Evolutionary conservation across 2,797 vertebrate genomes (phyloP), one percentile per base, ranked within the genome.

Genomic region (Microctenopoma stevenorrisi): DNA sequence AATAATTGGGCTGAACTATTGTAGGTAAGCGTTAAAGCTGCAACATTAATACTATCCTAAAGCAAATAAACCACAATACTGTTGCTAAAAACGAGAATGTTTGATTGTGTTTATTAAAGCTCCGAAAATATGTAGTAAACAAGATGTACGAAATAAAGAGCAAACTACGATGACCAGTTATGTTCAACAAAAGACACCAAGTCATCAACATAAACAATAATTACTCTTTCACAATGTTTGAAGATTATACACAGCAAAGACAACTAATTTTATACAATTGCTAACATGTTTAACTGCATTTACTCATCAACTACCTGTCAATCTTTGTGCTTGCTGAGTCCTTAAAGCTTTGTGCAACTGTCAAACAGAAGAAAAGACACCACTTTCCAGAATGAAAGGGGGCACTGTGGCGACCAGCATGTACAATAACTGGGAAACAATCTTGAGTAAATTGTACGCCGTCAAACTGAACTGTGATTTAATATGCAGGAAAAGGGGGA

Each of bases 361-460:
- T 82, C 76, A 76, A 69, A 67, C 26, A 26, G 64, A 68, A 82
- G 86, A 73, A 80, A 72, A 75, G 70, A 79, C 78, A 64, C 47
- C 63, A 50, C 58, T 74, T 84, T 82, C 64, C 48, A 54, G 73
- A 66, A 79, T 66, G 64, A 81, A 77, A 72, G 64, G 52, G 51
- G 67, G 38, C 56, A 47, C 49, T 14, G 71, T 75, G 83, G 67
- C 64, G 69, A 76, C 71, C 73, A 25, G 68, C 62, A n/a, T 73
- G 83, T 72, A 67, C 76, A 64, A 83, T 76, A 85, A 81, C 84
- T 64, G 73, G 80, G 72, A 84, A 86, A 85, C 82, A 74, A 89
- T 85, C 83, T 82, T 64, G 68, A 62, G 84, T 88, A 86, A n/a
- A 91, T 89, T 85, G 84, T 75, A 75, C 83, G 74, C 78, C 82